Evolutionary conservation across 1,140 invertebrate genomes (phyloP), one percentile per base, ranked within the genome.

Genomic region (Hermatobates lingyangjiaoensis): DNA sequence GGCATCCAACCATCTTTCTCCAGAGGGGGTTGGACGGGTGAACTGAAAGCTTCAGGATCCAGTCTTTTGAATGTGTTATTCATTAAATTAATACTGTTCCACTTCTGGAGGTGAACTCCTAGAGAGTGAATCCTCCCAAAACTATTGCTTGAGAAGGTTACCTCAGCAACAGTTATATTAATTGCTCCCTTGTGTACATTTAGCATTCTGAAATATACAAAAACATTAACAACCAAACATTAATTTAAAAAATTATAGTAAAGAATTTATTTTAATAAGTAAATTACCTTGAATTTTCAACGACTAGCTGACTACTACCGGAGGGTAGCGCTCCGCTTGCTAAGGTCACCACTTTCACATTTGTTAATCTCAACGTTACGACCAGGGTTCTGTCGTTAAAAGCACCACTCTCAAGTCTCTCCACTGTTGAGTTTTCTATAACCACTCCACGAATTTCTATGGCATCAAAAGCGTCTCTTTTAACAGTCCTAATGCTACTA

Each of bases 381-480:
- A 82, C 75, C 18, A 80, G 66, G 0, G 74, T 75, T 47, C 72
- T 65, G 15, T 73, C 68, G n/a, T 71, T 73, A 58, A 83, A 80
- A 2, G 81, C 77, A 23, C 73, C 72, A 5, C 67, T 62, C 60
- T 76, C 69, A 12, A 84, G 72, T 38, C 66, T 63, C 7, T 67
- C 58, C 34, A 83, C 71, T 1, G 72, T 70, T 21, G 74, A 73
- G 59, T 81, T 76, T 42, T 70, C 68, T 15, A 81, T 72, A 50
- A 66, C 66, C 2, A 85, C 70, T 40, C 68, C 67, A 53, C 71
- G 70, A 47, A 81, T 75, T 26, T 70, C 70, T 52, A 75, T 73
- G 0, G 78, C 74, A 34, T 70, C 72, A 59, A 85, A 83, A 1
- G 80, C 78, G 5, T 75, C 69, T 27, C 68, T 63, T 1, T 67